Evolutionary conservation across 2,888 invertebrate genomes (phyloP).

Genomic region (Phortica okadai): DNA sequence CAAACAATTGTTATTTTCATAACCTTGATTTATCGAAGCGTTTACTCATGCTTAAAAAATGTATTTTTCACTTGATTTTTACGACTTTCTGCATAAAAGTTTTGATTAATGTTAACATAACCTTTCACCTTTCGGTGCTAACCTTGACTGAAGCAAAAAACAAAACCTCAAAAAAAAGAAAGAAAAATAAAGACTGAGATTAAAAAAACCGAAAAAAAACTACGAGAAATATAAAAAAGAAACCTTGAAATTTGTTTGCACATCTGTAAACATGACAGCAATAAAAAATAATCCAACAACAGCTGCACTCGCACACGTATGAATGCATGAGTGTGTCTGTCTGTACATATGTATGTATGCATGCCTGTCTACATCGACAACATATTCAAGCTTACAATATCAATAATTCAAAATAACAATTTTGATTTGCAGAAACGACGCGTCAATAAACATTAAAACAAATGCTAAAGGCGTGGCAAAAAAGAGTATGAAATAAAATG

Average conservation of each 20-base stretch:
- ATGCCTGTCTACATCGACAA: not conserved
- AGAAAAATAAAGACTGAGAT: not conserved
- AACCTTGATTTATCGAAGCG: not conserved
- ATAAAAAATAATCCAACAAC: not conserved
- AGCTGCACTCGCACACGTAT: not conserved
- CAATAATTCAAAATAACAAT: slow-evolving; percentile 32
- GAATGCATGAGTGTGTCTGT: not conserved
- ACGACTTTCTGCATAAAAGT: not conserved
- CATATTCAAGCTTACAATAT: slow-evolving; percentile 24
- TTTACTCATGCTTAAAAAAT: slow-evolving; percentile 3
- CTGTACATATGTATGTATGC: not conserved
- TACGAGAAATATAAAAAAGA: not conserved
- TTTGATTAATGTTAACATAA: slow-evolving; percentile 17
- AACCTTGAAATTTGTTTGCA: not conserved
- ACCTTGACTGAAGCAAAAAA: no score
- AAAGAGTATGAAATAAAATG: no score
- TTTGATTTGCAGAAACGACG: slow-evolving; percentile 20
- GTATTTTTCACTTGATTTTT: slow-evolving; percentile 4
- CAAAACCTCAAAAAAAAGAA: not conserved
- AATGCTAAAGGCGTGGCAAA: not conserved
- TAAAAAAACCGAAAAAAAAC: not conserved
- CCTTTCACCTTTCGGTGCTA: not conserved
- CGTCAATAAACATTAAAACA: not conserved
- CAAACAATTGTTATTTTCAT: not conserved
- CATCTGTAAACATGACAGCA: not conserved